Conservation (phyloP, 1,140 invertebrate species). For the Globodera rostochiensis region DNA sequence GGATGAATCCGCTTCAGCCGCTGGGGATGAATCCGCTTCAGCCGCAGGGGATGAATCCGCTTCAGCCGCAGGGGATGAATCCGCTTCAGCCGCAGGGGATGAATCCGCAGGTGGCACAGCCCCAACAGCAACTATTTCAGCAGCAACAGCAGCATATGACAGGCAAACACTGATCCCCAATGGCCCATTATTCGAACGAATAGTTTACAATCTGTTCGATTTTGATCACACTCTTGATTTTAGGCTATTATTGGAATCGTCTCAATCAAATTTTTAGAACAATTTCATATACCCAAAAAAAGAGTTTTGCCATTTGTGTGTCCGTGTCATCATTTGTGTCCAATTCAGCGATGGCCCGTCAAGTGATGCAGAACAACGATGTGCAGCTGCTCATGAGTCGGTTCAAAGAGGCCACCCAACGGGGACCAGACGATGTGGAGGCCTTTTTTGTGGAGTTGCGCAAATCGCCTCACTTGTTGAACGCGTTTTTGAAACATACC, state of each 20-base stretch:
- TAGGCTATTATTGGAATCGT: background rate
- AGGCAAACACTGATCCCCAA: background rate
- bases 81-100: too few relatives aligned
- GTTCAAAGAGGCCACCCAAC: slow-evolving; percentile 24
- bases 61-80: too few relatives aligned
- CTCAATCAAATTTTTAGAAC: too few relatives aligned
- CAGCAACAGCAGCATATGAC: slow-evolving; percentile 21
- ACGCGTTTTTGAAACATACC: slow-evolving; percentile 54
- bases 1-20: too few relatives aligned
- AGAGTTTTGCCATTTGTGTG: too few relatives aligned
- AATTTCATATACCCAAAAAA: too few relatives aligned
- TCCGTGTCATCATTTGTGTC: too few relatives aligned
- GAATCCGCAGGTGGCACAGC: background rate
- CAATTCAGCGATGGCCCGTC: too few relatives aligned
- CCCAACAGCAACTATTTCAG: background rate
- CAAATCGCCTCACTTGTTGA: slow-evolving; percentile 55
- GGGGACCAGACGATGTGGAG: slow-evolving; percentile 22
- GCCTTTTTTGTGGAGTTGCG: slow-evolving; percentile 49
- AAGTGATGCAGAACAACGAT: slow-evolving; percentile 22
- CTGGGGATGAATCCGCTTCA: too few relatives aligned
- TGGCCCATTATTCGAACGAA: background rate
- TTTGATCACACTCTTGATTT: background rate
- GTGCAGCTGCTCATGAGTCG: slow-evolving; percentile 36
- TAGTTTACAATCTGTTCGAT: background rate
- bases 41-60: too few relatives aligned